Evolutionary conservation across 35 echinoderm and acorn worm species (phyloP), one percentile per base, ranked within the genome.

Genomic region (Eucidaris tribuloides): DNA sequence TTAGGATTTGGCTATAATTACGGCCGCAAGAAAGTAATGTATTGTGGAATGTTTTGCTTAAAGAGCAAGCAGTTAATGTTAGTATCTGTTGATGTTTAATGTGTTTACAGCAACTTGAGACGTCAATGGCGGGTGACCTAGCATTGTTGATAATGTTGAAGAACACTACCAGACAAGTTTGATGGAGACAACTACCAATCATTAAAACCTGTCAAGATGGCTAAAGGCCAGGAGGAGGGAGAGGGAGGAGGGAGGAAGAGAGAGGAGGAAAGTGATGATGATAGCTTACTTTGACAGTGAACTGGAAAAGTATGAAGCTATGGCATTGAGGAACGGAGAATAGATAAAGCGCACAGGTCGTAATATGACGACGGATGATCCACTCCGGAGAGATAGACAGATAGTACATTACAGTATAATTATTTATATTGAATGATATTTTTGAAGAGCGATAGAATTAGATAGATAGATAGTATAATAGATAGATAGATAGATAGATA

Each of bases 101-200:
- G n/a, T n/a, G n/a, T n/a, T 23, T 38, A 7, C 77, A 97, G 94
- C 89, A 97, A 92, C 82, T 92, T 32, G 37, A 86, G 62, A 82
- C 71, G 24, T 54, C 92, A 15, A 61, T 79, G 42, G 88, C 88
- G 40, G 94, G 86, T 42, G 93, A 96, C 29, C 72, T 0, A 65
- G 65, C 20, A 62, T 81, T 13, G 74, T 86, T 27, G 94, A 89
- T 31, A 56, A 89, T 52, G 90, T 77, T 58, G 65, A 82, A 9
- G 83, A 86, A 11, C 60, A 84, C 13, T 35, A 42, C 44, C 30
- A n/a, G 33, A 45, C 71, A 35, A 76, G 59, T 2, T 34, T 13
- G 45, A 78, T 60, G 27, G 22, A 76, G 27, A n/a, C 55, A 52
- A 28, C 32, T 43, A 15, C 46, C 25, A n/a, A 33, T 31, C 20